phyloP scores from a whole-genome alignment of 1,140 invertebrate genomes.

The Papilio xuthus region DNA sequence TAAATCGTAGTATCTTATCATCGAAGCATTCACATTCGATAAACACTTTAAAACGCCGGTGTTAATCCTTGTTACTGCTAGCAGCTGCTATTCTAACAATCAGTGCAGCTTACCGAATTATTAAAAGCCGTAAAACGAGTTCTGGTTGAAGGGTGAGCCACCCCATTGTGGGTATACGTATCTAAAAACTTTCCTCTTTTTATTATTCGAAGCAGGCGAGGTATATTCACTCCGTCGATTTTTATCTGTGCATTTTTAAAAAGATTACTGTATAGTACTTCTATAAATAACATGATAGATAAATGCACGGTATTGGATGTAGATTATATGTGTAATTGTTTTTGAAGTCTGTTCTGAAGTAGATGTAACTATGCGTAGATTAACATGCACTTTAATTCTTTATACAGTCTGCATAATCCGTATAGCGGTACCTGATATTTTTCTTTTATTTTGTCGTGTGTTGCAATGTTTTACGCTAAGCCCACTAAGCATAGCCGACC shows the following conservation, averaged over 20 bases:
- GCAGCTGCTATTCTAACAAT: slow-evolving; percentile 76
- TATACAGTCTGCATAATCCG: background rate
- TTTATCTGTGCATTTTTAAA: slow-evolving; percentile 39
- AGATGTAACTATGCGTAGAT: no score
- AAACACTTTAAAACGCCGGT: slow-evolving; percentile 57
- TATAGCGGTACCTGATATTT: background rate
- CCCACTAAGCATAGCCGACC: slow-evolving; percentile 46
- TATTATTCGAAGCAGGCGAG: slow-evolving; percentile 70
- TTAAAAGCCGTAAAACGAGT: slow-evolving; percentile 81
- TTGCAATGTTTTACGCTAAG: slow-evolving; percentile 33
- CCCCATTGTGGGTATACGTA: slow-evolving; percentile 68
- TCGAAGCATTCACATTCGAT: slow-evolving; percentile 52
- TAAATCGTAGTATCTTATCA: slow-evolving; percentile 51
- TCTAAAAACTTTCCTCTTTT: slow-evolving; percentile 68
- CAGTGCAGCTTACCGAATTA: slow-evolving; percentile 79
- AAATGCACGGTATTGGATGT: background rate
- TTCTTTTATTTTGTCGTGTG: slow-evolving; percentile 2
- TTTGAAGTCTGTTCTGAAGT: background rate
- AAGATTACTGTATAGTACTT: background rate
- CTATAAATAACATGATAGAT: slow-evolving; percentile 6
- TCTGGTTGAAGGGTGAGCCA: slow-evolving; percentile 73
- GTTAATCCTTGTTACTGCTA: slow-evolving; percentile 68
- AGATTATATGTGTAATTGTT: background rate
- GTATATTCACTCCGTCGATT: slow-evolving; percentile 53
- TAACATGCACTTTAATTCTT: background rate